Base-by-base conservation (phyloP, 1,140 invertebrate genomes). In the Plodia interpunctella region DNA sequence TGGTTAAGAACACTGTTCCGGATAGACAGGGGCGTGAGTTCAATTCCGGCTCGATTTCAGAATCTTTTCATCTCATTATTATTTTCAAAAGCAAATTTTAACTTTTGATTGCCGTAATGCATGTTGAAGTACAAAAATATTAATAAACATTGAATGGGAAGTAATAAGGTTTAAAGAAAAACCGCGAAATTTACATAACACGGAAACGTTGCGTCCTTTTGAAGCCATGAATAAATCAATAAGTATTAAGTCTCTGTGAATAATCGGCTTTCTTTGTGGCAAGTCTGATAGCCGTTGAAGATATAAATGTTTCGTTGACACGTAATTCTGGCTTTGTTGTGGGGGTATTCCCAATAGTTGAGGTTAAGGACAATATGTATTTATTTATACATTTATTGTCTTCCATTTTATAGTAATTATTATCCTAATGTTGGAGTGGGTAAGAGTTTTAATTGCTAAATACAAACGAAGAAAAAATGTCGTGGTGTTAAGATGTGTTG, bases 231-330 rank as follows among this genome's bases (percentile, higher is more conserved):
- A 44, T 44, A 44, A 44, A 44, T 44, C 38, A 44, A 32, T 32
- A n/a, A n/a, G n/a, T n/a, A 32, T 44, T 44, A 44, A 44, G 15
- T 15, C 38, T 15, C 10, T 10, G 38, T 32, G 30, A 32, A 32
- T 32, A 32, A 44, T 44, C 38, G 38, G 38, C 38, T 44, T 44
- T 44, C 38, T 44, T 44, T 44, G 38, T 32, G 38, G 38, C 8
- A 44, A 44, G 1, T 44, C 38, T n/a, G 10, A 44, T 15, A 6
- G 13, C 15, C 38, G 10, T 15, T 44, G 38, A 44, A 10, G 38
- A 10, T 10, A 44, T 38, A 8, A 38, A 38, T 15, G 38, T 10
- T 44, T 44, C 38, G 38, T 44, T 44, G 38, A 44, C 38, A 44
- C 38, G 8, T 44, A 5, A 44, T 44, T 44, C 2, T 15, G 38